These are phyloP conservation scores for Philonicus albiceps DNA, from an alignment of 2,888 invertebrate species.

Conservation along the genomic window DNA sequence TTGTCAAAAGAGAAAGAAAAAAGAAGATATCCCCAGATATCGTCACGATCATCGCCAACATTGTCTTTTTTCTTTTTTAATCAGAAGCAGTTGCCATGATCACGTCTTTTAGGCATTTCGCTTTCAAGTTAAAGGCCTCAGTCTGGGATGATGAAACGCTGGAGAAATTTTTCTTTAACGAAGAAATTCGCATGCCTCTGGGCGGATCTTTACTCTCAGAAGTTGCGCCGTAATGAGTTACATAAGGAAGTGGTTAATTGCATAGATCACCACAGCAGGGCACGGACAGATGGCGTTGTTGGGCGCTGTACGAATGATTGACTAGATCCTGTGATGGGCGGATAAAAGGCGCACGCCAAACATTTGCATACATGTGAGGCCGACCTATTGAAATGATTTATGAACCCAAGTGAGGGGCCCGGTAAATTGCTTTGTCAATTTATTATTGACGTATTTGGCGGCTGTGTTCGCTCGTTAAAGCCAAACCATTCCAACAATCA, in stretches of 20 bases:
- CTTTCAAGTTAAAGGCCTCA: conserved; percentile 1
- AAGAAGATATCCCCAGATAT: neutral
- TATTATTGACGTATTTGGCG: neutral
- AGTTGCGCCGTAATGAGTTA: neutral
- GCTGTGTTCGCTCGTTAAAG: neutral
- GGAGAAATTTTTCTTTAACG: conserved; percentile 9
- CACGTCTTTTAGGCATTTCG: neutral
- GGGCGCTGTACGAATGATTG: neutral
- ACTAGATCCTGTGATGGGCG: neutral
- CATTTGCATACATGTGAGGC: neutral
- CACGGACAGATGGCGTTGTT: neutral
- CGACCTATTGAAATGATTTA: neutral
- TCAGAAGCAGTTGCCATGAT: neutral
- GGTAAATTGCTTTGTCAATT: neutral
- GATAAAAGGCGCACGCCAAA: neutral
- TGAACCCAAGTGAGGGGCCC: neutral
- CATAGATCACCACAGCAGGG: neutral
- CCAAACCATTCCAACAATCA: neutral
- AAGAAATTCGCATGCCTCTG: neutral
- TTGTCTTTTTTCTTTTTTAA: neutral
- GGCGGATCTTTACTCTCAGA: neutral
- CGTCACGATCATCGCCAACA: neutral
- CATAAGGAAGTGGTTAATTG: neutral
- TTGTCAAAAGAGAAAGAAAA: neutral
- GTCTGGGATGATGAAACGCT: neutral